Evolutionary conservation across 2,113 vertebrate species (phyloP), one percentile per base, ranked within the genome.

Genomic region (Myotis brandtii): DNA sequence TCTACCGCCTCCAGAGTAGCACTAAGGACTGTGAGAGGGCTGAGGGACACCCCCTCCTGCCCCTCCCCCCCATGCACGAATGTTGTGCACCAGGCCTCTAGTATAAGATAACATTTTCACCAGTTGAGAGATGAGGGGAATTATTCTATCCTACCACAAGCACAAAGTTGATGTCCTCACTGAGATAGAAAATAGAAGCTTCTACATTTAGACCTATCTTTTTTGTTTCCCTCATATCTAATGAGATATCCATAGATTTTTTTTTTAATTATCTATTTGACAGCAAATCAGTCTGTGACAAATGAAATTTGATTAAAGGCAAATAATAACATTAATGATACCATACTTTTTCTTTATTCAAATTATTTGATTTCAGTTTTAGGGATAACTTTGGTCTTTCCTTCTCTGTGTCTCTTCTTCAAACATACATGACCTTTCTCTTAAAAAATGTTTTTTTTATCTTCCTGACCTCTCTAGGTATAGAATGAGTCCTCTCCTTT

Each of bases 311-410:
- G 72, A 92, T 79, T 89, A 69, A 34, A 80, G 18, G 12, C 3
- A 85, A 88, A 2, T 32, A 77, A 87, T 83, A 70, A 50, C 59
- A 79, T 8, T 69, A 92, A 62, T 72, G 23, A 50, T 43, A 12
- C 21, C 64, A 52, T 56, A 43, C 43, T 64, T 95, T 89, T 86
- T 83, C n/a, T 73, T 88, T 85, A n/a, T 83, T 90, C 12, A 90
- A 46, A 73, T 90, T 80, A 69, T 56, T 91, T 84, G 75, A 62
- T 62, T 62, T 62, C 59, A 50, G 34, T 73, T 52, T 77, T 76
- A 81, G 40, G 1, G 21, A 0, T 86, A 73, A 77, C 10, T n/a
- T 66, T 50, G 37, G 18, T 62, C 48, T 34, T 69, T 89, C 48
- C 11, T 81, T 89, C 54, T 59, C 32, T 43, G 14, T 10, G 43